Conservation (phyloP, 2,888 invertebrate genomes). For the Bombylius discolor region DNA sequence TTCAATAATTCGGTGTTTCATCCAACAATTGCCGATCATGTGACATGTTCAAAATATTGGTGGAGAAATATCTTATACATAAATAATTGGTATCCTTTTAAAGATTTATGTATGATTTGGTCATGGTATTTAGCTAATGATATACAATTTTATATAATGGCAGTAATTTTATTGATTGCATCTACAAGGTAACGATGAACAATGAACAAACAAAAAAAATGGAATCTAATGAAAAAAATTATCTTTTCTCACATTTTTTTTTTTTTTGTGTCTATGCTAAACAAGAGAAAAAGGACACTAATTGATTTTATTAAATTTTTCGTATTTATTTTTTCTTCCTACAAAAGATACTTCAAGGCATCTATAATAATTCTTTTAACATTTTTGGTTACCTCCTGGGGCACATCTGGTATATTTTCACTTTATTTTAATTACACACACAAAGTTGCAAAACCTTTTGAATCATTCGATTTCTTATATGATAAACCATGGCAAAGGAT, state of each 20-base stretch:
- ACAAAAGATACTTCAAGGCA: slow-evolving; percentile 46
- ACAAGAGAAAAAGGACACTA: background rate
- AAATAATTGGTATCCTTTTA: slow-evolving; percentile 63
- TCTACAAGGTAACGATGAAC: slow-evolving; percentile 48
- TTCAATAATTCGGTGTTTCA: slow-evolving; percentile 61
- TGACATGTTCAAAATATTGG: slow-evolving; percentile 66
- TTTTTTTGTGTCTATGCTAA: too few species aligned
- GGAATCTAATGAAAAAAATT: background rate
- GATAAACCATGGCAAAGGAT: slow-evolving; percentile 76
- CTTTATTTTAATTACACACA: slow-evolving; percentile 60
- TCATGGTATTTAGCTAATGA: slow-evolving; percentile 75
- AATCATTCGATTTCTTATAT: slow-evolving; percentile 68
- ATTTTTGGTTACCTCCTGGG: slow-evolving; percentile 59
- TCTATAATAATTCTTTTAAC: slow-evolving; percentile 45
- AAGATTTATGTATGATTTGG: slow-evolving; percentile 71
- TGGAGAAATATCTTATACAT: slow-evolving; percentile 76
- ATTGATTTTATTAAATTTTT: background rate
- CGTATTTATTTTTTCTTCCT: background rate
- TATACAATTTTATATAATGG: slow-evolving; percentile 62
- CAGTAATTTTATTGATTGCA: slow-evolving; percentile 49
- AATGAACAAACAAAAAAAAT: too few species aligned
- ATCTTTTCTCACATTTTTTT: too few species aligned
- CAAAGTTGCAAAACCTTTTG: slow-evolving; percentile 66
- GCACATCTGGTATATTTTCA: slow-evolving; percentile 60
- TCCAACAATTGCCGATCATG: slow-evolving; percentile 53